Conservation (phyloP, 2,888 invertebrate species). For the Abrostola tripartita region DNA sequence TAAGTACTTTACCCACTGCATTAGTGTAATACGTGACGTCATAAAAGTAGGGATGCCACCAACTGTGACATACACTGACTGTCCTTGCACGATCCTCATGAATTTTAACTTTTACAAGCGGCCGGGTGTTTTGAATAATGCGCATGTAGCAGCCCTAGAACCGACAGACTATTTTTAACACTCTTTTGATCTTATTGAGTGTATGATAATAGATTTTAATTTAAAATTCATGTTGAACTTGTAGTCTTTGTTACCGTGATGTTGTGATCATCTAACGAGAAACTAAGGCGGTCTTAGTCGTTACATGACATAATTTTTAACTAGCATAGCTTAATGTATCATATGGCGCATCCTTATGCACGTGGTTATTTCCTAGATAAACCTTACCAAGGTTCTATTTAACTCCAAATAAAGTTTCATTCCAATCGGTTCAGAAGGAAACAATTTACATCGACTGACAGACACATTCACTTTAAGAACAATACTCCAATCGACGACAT, state of each 20-base stretch:
- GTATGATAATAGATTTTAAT: conserved; percentile 47
- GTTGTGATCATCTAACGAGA: no score
- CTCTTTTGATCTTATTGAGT: conserved; percentile 53
- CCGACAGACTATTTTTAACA: conserved; percentile 57
- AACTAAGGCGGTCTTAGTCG: no score
- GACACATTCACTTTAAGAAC: no score
- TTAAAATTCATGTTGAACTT: conserved; percentile 42
- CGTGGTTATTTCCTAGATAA: no score
- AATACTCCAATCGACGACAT: no score
- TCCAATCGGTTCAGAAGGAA: no score
- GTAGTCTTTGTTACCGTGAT: conserved; percentile 3
- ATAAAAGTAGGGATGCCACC: conserved; percentile 73
- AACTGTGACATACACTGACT: conserved; percentile 67
- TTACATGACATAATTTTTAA: no score
- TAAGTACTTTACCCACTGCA: conserved; percentile 56
- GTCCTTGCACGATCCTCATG: conserved; percentile 74
- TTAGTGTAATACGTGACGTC: conserved; percentile 80
- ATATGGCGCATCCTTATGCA: no score
- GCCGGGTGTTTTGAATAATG: conserved; percentile 73
- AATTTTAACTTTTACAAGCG: conserved; percentile 78
- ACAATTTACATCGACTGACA: no score
- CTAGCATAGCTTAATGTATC: no score
- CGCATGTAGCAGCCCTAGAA: conserved; percentile 59
- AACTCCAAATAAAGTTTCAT: no score
- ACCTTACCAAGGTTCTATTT: no score